Evolutionary conservation across 2,888 invertebrate genomes (phyloP).

Genomic region (Thelaira solivaga): DNA sequence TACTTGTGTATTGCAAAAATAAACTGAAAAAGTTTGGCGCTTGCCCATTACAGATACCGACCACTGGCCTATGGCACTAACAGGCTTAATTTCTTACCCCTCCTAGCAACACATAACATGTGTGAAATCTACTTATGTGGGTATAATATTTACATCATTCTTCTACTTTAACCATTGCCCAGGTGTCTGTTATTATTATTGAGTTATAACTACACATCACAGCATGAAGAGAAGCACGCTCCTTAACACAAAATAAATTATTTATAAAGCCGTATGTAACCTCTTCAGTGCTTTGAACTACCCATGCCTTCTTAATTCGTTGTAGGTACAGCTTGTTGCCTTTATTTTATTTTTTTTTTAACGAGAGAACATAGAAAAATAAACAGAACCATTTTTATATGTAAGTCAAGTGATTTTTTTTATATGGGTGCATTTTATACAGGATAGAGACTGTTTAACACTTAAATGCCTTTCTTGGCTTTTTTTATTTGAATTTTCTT

Average conservation of each 20-base stretch:
- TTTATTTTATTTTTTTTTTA: not conserved
- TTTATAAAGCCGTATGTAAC: constrained; percentile 34
- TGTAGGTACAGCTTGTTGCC: constrained; percentile 8
- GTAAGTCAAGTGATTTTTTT: constrained; percentile 47
- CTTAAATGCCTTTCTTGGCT: not conserved
- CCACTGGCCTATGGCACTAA: too few species aligned
- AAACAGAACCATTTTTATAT: not conserved
- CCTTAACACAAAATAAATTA: constrained; percentile 42
- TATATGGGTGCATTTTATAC: constrained; percentile 14
- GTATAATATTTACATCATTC: not conserved
- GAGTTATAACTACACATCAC: constrained; percentile 39
- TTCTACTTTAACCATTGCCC: constrained; percentile 40
- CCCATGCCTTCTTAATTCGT: not conserved
- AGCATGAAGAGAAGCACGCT: constrained; percentile 9
- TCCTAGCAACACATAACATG: not conserved
- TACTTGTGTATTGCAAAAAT: too few species aligned
- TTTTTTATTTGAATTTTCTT: not conserved
- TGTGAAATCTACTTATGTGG: not conserved
- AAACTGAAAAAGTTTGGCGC: too few species aligned
- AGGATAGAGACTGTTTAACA: constrained; percentile 49
- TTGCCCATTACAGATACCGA: too few species aligned
- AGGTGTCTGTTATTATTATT: constrained; percentile 51
- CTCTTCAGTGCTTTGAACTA: constrained; percentile 28
- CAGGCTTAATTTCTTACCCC: not conserved
- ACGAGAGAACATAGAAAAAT: not conserved